Base-by-base conservation (phyloP, 2,113 vertebrate species). In the Uropsilus gracilis region DNA sequence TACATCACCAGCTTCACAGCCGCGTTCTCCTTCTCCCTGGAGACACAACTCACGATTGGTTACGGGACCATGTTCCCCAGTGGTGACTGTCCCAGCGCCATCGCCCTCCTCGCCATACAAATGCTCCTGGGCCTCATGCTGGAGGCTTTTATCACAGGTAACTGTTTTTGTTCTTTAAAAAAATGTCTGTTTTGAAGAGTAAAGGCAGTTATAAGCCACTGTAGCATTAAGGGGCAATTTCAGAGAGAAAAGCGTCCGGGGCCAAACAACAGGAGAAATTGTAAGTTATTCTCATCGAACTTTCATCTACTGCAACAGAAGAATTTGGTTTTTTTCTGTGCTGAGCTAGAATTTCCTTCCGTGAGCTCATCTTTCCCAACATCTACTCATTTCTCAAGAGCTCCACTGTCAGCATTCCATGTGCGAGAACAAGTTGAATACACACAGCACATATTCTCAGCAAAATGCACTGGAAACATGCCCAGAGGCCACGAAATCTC, bases 121-220 rank as follows among this genome's bases (percentile, higher is more conserved):
- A 99, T 99, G 99, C 98, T 99, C 86, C 98, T 99, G 95, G 99
- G 99, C 59, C 99, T 99, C 94, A 99, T 99, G 99, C 97, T 99
- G 95, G 99, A 99, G 96, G 99, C 99, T 63, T 99, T 99, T 98
- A 99, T 99, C 96, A 99, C 99, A 99, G 99, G 99, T 99, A 99
- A 98, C 24, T 73, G 78, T 90, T 87, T 97, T 94, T 95, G 72
- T 95, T 96, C 76, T 97, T 94, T 48, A 30, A 50, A 73, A 87
- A 81, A 42, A 90, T 34, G 42, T 93, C 32, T 82, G 44, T 92
- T 96, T 96, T 64, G 89, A 20, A 89, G 11, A 28, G 37, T 0
- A 90, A 14, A 39, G 57, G 4, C 32, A 89, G 55, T 73, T 89
- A 89, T 39, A 7, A 68, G 50, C 4, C 75, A 63, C 30, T 75